Percentiles rank a stretch among this genome's conserved stretches.
Evolutionary conservation across 2,888 invertebrate species (phyloP).

Genomic region (Slavum lentiscoides): DNA sequence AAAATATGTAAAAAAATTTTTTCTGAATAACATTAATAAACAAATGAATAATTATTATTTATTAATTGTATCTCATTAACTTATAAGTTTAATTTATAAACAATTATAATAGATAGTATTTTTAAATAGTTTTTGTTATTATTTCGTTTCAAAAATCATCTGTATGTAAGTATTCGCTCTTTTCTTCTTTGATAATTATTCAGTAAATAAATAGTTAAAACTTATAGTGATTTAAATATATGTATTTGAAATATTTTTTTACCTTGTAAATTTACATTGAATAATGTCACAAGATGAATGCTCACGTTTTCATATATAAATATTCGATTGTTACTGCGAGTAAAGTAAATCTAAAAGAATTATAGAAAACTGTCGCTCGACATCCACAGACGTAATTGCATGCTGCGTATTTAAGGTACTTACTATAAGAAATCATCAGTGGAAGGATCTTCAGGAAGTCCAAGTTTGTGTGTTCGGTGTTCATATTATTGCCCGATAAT

Average conservation of each 20-base stretch:
- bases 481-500: neutral
- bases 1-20: neutral
- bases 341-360: too few species aligned
- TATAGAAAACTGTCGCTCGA: conserved; percentile 2
- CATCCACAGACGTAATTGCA: conserved; percentile 6
- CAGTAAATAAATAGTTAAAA: too few species aligned
- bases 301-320: conserved; percentile 1
- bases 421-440: neutral
- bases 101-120: neutral
- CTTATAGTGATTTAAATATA: too few species aligned
- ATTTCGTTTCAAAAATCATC: too few species aligned
- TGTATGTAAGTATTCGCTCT: too few species aligned
- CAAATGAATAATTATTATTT: conserved; percentile 1
- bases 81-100: neutral
- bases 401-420: neutral
- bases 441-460: neutral
- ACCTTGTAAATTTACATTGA: conserved; percentile 1
- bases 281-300: conserved; percentile 14
- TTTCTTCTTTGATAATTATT: too few species aligned
- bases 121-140: too few species aligned
- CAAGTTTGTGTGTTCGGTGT: neutral
- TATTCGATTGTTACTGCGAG: conserved; percentile 7
- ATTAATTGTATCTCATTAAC: neutral
- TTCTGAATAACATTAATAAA: too few species aligned
- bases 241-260: neutral